phyloP scores from a whole-genome alignment of 2,113 vertebrate genomes.

The Mobula hypostoma region DNA sequence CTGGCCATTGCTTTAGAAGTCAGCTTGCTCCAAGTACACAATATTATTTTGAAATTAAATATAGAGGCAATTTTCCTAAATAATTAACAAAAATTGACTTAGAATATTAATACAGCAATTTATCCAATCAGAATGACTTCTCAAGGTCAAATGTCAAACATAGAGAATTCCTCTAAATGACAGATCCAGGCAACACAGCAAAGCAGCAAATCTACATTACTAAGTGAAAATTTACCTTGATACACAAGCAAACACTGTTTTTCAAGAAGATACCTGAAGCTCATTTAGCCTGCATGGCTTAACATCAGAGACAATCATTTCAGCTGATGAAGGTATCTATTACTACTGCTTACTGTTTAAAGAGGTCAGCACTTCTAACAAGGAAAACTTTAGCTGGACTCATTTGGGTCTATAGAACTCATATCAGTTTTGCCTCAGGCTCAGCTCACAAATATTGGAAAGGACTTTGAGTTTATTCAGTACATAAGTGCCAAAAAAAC shows the following conservation, averaged over 20 bases:
- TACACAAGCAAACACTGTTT: too few species aligned
- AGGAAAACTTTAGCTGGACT: background rate
- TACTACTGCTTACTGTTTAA: background rate
- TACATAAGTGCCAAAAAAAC: too few species aligned
- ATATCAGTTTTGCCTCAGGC: background rate
- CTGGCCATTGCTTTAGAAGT: background rate
- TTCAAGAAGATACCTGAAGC: background rate
- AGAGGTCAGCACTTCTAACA: background rate
- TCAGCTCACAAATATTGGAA: background rate
- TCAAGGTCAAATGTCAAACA: background rate
- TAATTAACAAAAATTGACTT: background rate
- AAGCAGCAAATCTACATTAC: background rate
- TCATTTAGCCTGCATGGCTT: background rate
- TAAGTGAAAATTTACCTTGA: background rate
- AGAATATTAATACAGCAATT: background rate
- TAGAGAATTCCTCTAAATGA: background rate
- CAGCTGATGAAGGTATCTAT: background rate
- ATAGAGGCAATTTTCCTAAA: background rate
- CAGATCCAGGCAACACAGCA: background rate
- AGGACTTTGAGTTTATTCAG: background rate
- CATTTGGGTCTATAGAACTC: background rate
- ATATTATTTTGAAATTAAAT: slow-evolving; percentile 2
- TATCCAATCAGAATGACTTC: background rate
- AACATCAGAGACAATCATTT: background rate
- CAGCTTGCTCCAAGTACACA: background rate